Conservation (phyloP, 1,140 invertebrate species). For the Antheraea mylitta region DNA sequence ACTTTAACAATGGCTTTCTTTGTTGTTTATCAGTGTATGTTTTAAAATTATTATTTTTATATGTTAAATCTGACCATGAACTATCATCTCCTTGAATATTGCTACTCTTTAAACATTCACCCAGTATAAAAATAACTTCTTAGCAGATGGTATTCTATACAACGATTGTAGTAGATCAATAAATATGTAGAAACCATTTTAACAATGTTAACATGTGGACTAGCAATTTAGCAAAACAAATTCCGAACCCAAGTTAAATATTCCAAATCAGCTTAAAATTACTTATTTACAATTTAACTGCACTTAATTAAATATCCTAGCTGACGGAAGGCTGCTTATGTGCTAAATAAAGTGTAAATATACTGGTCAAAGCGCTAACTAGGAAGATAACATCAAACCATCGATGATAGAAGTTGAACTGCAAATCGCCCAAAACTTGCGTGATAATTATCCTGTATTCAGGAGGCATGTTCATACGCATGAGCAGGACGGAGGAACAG, state of each 20-base stretch:
- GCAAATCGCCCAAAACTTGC: slow-evolving; percentile 97
- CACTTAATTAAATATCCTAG: slow-evolving; percentile 28
- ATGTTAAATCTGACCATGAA: too few species aligned
- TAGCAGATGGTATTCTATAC: too few species aligned
- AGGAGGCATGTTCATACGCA: slow-evolving; percentile 99
- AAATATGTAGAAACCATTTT: too few species aligned
- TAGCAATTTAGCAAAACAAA: not conserved
- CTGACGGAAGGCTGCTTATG: slow-evolving; percentile 87
- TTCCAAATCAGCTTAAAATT: not conserved
- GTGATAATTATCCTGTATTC: slow-evolving; percentile 99
- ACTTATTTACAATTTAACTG: slow-evolving; percentile 3
- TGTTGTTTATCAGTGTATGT: too few species aligned
- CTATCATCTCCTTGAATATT: too few species aligned
- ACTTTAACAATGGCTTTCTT: too few species aligned
- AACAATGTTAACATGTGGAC: too few species aligned
- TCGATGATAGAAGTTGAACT: slow-evolving; percentile 99
- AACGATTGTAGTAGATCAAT: too few species aligned
- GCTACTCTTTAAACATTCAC: too few species aligned
- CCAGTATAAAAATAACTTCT: too few species aligned
- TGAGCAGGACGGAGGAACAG: slow-evolving; percentile 97
- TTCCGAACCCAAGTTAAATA: not conserved
- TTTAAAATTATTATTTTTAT: too few species aligned
- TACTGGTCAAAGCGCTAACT: slow-evolving; percentile 96
- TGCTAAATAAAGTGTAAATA: slow-evolving; percentile 96
- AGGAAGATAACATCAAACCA: slow-evolving; percentile 99